Percentiles rank a stretch among this genome's conserved stretches.
Conservation (phyloP, 2,113 vertebrate genomes). For the Lonchura striata region DNA sequence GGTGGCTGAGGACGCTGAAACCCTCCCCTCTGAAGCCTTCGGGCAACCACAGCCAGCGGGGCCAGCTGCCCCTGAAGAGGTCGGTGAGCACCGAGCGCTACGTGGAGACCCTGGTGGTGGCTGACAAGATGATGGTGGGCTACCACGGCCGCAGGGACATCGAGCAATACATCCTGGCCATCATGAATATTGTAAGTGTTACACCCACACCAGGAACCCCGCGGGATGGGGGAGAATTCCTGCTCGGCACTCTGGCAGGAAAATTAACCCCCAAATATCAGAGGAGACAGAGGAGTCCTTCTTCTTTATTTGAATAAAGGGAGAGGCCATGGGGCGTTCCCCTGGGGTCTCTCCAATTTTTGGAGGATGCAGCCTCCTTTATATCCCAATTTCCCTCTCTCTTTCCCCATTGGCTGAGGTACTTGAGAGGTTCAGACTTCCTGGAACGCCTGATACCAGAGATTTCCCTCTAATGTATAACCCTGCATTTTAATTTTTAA, state of each 20-base stretch:
- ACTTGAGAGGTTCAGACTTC: not conserved
- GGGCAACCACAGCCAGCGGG: slow-evolving; percentile 83
- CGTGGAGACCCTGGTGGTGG: slow-evolving; percentile 97
- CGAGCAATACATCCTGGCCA: slow-evolving; percentile 96
- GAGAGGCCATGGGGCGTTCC: not conserved
- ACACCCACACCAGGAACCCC: not conserved
- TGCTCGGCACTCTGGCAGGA: not conserved
- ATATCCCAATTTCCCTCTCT: not conserved
- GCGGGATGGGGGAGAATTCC: not conserved
- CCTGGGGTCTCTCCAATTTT: not conserved
- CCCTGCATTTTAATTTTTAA: no score
- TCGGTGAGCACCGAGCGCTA: slow-evolving; percentile 94
- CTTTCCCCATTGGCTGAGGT: not conserved
- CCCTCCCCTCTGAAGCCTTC: slow-evolving; percentile 75
- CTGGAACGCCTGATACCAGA: no score
- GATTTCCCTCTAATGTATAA: no score
- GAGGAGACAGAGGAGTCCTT: not conserved
- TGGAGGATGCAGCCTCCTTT: not conserved
- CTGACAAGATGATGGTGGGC: slow-evolving; percentile 98
- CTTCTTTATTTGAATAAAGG: not conserved
- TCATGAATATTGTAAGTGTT: slow-evolving; percentile 99
- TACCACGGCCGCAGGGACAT: slow-evolving; percentile 96
- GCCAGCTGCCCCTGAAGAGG: slow-evolving; percentile 91
- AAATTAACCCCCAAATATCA: not conserved
- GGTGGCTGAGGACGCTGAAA: slow-evolving; percentile 91